phyloP scores from a whole-genome alignment of 2,113 vertebrate species.

The Actinemys pallida region DNA sequence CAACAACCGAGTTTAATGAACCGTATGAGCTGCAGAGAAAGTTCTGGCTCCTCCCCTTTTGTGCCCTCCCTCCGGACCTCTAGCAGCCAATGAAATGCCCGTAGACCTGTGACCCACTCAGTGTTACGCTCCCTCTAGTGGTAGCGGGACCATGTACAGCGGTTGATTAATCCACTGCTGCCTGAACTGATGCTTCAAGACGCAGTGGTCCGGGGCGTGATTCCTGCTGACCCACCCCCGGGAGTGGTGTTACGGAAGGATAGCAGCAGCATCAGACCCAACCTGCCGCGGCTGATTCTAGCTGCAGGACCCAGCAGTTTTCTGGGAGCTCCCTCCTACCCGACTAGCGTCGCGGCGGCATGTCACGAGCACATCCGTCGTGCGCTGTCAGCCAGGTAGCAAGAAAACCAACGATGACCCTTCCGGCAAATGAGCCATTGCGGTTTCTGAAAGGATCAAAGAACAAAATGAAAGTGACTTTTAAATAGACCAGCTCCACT shows the following conservation, averaged over 20 bases:
- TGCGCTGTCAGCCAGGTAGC: neutral
- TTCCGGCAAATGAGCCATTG: neutral
- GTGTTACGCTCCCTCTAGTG: neutral
- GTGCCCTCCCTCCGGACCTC: neutral
- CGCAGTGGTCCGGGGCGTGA: neutral
- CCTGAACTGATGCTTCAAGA: neutral
- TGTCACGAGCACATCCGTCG: neutral
- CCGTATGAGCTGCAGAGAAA: neutral
- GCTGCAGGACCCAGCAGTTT: neutral
- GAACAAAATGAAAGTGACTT: neutral
- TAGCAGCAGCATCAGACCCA: no score
- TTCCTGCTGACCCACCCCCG: neutral
- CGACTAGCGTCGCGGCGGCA: neutral
- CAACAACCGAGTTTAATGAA: neutral
- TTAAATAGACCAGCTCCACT: neutral
- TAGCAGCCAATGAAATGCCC: neutral
- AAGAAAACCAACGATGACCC: neutral
- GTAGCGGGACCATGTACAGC: neutral
- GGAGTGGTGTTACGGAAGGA: no score
- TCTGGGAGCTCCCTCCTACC: neutral
- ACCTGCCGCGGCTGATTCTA: no score
- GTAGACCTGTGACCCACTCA: neutral
- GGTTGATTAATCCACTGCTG: no score
- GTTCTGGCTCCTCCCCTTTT: neutral
- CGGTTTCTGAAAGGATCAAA: neutral